phyloP scores from a whole-genome alignment of 1,140 invertebrate species.

The Drosophila obscura region DNA sequence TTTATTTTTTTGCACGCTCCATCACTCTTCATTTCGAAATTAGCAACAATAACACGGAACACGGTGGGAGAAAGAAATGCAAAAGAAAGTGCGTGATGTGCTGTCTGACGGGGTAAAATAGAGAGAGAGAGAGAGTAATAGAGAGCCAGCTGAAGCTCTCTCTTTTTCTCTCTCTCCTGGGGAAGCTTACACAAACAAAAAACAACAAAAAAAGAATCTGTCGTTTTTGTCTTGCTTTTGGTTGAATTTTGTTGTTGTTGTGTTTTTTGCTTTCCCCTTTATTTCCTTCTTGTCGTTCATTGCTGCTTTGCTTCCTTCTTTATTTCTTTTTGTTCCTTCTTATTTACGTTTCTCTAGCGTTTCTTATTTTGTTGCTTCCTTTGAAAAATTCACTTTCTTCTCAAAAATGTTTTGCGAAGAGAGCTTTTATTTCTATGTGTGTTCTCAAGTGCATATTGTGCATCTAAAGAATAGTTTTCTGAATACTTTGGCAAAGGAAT shows the following conservation, averaged over 20 bases:
- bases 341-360: conserved; percentile 4
- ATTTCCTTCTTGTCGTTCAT: conserved; percentile 1
- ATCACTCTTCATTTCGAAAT: conserved; percentile 66
- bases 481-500: too few relatives aligned
- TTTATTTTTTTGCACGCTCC: conserved; percentile 33
- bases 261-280: too few relatives aligned
- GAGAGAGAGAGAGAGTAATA: not conserved
- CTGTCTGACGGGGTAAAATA: not conserved
- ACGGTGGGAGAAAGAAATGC: conserved; percentile 49
- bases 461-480: too few relatives aligned
- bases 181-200: conserved; percentile 1
- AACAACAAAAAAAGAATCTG: conserved; percentile 19
- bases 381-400: conserved; percentile 2
- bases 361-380: not conserved
- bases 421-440: too few relatives aligned
- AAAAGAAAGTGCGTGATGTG: conserved; percentile 62
- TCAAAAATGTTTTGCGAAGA: not conserved
- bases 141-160: not conserved
- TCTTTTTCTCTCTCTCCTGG: too few relatives aligned
- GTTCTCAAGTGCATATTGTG: too few relatives aligned
- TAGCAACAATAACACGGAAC: conserved; percentile 68
- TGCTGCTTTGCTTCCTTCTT: conserved; percentile 9
- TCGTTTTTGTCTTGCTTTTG: not conserved
- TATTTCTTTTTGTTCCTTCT: not conserved
- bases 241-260: too few relatives aligned